phyloP scores from a whole-genome alignment of 2,797 vertebrate species.

The Pipistrellus pipistrellus region DNA sequence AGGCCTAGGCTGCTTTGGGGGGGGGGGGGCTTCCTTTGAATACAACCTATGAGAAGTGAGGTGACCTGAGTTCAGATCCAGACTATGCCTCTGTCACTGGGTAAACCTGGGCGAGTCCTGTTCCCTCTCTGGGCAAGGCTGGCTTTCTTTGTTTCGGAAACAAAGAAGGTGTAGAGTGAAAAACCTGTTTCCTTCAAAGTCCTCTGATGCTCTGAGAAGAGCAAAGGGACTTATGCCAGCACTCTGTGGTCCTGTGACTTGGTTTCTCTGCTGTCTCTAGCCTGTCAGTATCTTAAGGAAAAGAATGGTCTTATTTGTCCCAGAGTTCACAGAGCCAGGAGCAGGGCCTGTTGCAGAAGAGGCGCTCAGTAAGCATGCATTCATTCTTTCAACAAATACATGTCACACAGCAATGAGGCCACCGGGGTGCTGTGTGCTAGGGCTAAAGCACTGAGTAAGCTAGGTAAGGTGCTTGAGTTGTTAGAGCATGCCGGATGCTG shows the following conservation, averaged over 20 bases:
- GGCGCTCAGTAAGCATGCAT: background rate
- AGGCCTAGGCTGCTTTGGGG: background rate
- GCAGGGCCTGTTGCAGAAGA: background rate
- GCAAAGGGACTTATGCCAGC: slow-evolving; percentile 28
- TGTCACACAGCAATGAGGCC: background rate
- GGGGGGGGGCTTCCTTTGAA: background rate
- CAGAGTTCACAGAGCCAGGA: slow-evolving; percentile 40
- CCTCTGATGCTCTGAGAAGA: slow-evolving; percentile 42
- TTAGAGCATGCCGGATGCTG: background rate
- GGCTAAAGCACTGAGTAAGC: background rate
- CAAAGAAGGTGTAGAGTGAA: background rate
- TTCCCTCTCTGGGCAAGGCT: background rate
- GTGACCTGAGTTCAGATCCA: background rate
- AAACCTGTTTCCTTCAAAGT: background rate
- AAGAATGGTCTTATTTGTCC: slow-evolving; percentile 48
- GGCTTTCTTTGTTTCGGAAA: slow-evolving; percentile 38
- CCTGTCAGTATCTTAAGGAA: background rate
- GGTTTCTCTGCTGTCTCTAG: slow-evolving; percentile 4
- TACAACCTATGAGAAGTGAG: background rate
- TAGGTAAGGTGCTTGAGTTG: background rate
- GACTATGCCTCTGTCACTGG: background rate
- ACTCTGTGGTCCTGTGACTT: background rate
- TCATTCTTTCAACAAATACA: background rate
- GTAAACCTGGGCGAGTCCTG: background rate
- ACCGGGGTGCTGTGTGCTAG: background rate